Evolutionary conservation across 2,113 vertebrate species (phyloP), one percentile per base, ranked within the genome.

Genomic region (Platysteira castanea): DNA sequence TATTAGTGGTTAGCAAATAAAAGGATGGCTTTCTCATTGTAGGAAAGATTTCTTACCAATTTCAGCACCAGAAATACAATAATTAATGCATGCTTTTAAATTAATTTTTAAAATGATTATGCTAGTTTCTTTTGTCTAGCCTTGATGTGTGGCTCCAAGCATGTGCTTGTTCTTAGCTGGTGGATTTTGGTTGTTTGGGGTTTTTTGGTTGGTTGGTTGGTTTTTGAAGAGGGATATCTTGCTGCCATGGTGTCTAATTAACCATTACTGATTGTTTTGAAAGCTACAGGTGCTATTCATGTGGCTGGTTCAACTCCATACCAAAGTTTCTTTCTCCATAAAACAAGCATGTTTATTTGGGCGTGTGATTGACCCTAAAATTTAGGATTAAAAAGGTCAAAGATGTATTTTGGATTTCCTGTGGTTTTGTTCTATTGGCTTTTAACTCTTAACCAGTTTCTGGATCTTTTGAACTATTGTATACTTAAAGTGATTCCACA

Each of bases 391-490:
- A 91, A 77, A 94, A 91, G 84, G 89, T 89, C 69, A 89, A 90
- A 92, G 68, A 71, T 74, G 28, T 61, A 28, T 87, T 93, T 91
- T 74, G 31, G 47, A 81, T 81, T 95, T 93, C 39, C 64, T 95
- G 84, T 92, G 27, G n/a, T 94, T 95, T 95, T 93, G 77, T 96
- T 96, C 64, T 84, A 9, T 76, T 77, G 60, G 59, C 84, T 92
- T 94, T 76, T 70, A 90, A 39, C 57, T 96, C 76, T 41, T 92
- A 89, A 84, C 39, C 27, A 71, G 56, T 95, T 93, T 87, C 74
- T 96, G 81, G 60, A 75, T 94, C 52, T 97, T 92, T 91, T 91
- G 57, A 96, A 91, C 27, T 97, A 84, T 17, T 97, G 90, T 95
- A 64, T 94, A 91, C 87, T 77, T 94, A 81, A 89, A 82, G 78